Evolutionary conservation across 2,888 invertebrate genomes (phyloP).

Genomic region (Rhogogaster chlorosoma): DNA sequence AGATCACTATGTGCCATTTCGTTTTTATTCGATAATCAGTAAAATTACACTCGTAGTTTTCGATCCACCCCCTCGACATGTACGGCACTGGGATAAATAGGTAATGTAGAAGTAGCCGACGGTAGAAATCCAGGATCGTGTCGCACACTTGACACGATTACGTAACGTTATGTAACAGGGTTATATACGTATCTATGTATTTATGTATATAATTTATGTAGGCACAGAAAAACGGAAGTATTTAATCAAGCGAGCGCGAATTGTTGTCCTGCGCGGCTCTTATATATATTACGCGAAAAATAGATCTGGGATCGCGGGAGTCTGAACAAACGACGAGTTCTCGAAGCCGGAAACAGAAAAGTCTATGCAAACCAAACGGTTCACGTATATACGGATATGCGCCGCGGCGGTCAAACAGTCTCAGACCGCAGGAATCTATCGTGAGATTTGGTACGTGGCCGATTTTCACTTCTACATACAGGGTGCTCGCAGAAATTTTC

Average conservation of each 20-base stretch:
- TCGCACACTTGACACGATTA: conserved; percentile 1
- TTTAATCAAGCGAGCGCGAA: conserved; percentile 5
- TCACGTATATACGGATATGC: neutral
- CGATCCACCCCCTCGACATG: neutral
- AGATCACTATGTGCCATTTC: too few relatives aligned
- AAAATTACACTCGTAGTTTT: neutral
- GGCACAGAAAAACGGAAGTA: neutral
- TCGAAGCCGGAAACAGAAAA: neutral
- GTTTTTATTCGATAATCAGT: too few relatives aligned
- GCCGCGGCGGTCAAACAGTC: neutral
- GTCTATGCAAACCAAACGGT: neutral
- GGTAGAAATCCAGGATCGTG: neutral
- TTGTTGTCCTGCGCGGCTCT: neutral
- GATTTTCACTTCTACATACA: neutral
- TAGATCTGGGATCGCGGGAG: neutral
- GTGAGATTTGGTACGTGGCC: neutral
- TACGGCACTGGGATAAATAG: neutral
- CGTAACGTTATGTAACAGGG: neutral
- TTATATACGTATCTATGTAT: neutral
- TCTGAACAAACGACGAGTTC: neutral
- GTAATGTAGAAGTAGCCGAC: neutral
- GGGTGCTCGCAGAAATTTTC: neutral
- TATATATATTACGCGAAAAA: neutral
- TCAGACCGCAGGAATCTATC: neutral
- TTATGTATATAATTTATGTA: neutral